Evolutionary conservation across 2,888 invertebrate genomes (phyloP).

Genomic region (Callimorpha dominula): DNA sequence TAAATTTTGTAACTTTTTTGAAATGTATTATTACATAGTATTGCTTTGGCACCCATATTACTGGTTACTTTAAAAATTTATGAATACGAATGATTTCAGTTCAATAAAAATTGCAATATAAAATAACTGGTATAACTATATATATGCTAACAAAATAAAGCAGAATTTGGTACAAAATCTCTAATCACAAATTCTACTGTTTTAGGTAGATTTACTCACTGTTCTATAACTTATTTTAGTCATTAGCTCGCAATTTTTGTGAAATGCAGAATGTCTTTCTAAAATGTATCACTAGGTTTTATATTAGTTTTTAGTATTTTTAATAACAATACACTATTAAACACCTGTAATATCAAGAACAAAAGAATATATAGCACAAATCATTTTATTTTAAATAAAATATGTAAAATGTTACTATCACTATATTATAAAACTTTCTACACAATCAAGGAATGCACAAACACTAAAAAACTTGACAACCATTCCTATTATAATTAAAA

Average conservation of each 20-base stretch:
- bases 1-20: conserved; percentile 22
- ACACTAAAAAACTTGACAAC: conserved; percentile 36
- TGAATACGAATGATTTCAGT: neutral
- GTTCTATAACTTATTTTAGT: conserved; percentile 28
- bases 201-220: conserved; percentile 45
- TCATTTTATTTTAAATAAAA: neutral
- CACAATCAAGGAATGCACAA: conserved; percentile 47
- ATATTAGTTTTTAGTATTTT: neutral
- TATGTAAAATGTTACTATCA: neutral
- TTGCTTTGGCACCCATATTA: conserved; percentile 22
- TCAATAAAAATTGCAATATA: neutral
- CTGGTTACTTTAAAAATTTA: conserved; percentile 4
- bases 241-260: conserved; percentile 32
- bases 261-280: conserved; percentile 33
- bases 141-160: conserved; percentile 35
- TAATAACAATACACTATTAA: neutral
- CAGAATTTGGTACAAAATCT: conserved; percentile 46
- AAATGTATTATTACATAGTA: neutral
- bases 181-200: conserved; percentile 42
- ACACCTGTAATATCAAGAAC: neutral
- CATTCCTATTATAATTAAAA: conserved; percentile 44
- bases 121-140: neutral
- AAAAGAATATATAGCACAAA: conserved; percentile 33
- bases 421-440: conserved; percentile 25
- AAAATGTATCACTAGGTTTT: conserved; percentile 9